Evolutionary conservation across 30 jellyfish, hydroid and myxozoan genomes (phyloP).

Genomic region (Catostylus mosaicus): DNA sequence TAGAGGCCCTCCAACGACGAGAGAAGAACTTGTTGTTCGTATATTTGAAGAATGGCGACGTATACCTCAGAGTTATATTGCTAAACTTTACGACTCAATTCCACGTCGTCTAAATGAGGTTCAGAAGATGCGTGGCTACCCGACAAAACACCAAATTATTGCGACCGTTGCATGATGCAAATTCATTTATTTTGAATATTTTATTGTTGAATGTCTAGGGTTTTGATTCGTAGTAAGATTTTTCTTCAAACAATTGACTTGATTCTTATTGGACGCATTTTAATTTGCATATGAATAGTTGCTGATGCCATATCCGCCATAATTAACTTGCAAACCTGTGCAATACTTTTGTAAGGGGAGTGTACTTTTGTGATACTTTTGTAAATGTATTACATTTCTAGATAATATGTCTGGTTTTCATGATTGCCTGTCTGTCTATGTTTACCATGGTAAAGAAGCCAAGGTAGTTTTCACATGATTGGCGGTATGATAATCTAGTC

Average conservation of each 20-base stretch:
- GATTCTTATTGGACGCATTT: background rate
- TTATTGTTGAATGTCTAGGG: background rate
- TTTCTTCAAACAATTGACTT: background rate
- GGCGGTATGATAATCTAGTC: too few relatives aligned
- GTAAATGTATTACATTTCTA: too few relatives aligned
- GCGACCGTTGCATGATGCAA: background rate
- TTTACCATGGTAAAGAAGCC: too few relatives aligned
- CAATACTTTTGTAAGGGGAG: background rate
- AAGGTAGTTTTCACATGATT: too few relatives aligned
- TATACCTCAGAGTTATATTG: too few relatives aligned
- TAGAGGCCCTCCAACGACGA: slow-evolving; percentile 1
- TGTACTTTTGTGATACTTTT: too few relatives aligned
- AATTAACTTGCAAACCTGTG: background rate
- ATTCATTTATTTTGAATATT: background rate
- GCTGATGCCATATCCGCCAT: background rate
- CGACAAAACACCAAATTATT: background rate
- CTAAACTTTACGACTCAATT: background rate
- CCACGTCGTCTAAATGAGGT: background rate
- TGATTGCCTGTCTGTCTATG: too few relatives aligned
- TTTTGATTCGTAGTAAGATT: background rate
- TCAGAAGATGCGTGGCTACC: slow-evolving; percentile 5
- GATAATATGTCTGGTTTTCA: too few relatives aligned
- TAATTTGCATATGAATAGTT: background rate
- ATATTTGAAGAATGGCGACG: background rate
- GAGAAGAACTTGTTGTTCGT: slow-evolving; percentile 8